Percentiles rank a stretch among this genome's conserved stretches.
Conservation (phyloP, 2,113 vertebrate species). For the Brachyhypopomus gauderio region DNA sequence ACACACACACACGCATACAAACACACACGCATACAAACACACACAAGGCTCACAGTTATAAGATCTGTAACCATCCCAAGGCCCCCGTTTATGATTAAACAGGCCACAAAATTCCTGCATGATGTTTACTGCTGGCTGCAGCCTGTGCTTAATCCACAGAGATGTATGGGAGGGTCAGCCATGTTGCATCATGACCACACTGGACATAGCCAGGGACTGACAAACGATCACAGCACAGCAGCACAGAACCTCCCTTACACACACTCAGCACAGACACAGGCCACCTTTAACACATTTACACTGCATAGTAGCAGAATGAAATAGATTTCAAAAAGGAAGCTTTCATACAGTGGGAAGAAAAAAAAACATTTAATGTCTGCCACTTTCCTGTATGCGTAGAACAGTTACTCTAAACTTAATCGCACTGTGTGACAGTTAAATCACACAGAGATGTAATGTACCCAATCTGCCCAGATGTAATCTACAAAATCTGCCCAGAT, state of each 20-base stretch:
- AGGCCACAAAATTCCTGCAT: conserved; percentile 5
- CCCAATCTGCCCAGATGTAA: not conserved
- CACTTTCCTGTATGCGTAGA: not conserved
- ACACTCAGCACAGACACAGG: not conserved
- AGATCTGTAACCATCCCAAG: conserved; percentile 6
- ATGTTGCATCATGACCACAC: not conserved
- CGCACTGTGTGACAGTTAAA: not conserved
- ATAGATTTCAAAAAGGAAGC: not conserved
- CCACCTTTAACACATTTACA: not conserved
- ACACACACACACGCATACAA: conserved; percentile 20
- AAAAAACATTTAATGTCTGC: not conserved
- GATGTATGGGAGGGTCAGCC: not conserved
- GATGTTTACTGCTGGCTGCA: conserved; percentile 29
- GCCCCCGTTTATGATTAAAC: conserved; percentile 20
- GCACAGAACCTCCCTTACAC: not conserved
- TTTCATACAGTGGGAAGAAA: not conserved
- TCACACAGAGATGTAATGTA: not conserved
- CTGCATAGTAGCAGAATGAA: not conserved
- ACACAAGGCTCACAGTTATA: conserved; percentile 28
- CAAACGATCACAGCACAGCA: not conserved
- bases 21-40: conserved; percentile 19
- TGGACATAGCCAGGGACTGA: conserved; percentile 37
- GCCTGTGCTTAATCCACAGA: conserved; percentile 27
- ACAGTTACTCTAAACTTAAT: not conserved
- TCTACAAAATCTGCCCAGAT: not conserved